These are phyloP conservation scores for Chrysolina haemoptera DNA, from an alignment of 2,888 invertebrate genomes.

Conservation along the genomic window DNA sequence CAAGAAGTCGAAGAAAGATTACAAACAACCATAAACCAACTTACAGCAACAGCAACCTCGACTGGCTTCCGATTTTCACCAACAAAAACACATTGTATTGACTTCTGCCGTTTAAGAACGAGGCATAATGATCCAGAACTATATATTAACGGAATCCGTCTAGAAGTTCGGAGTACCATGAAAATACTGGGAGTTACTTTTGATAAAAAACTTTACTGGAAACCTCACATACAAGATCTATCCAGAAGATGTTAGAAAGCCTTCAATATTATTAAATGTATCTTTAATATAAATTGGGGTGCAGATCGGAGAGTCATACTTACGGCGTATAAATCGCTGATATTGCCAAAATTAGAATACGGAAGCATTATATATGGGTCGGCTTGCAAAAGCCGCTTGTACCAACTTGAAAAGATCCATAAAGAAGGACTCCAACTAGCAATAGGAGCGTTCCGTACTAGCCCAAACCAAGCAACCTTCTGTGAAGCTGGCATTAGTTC, in stretches of 20 bases:
- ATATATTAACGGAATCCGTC: background rate
- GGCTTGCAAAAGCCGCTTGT: constrained; percentile 5
- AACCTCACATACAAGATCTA: constrained; percentile 21
- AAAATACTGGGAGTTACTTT: constrained; percentile 26
- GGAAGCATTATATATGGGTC: constrained; percentile 29
- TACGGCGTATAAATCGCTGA: constrained; percentile 18
- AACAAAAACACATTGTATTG: constrained; percentile 12
- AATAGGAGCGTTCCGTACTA: constrained; percentile 26
- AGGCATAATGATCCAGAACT: constrained; percentile 23
- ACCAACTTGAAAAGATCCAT: constrained; percentile 20
- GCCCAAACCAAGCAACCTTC: constrained; percentile 10
- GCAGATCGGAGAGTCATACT: constrained; percentile 20
- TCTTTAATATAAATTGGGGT: constrained; percentile 31
- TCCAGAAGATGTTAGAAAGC: constrained; percentile 21
- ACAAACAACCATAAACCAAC: constrained; percentile 26
- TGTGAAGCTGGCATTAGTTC: constrained; percentile 18
- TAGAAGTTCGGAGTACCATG: background rate
- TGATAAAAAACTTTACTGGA: constrained; percentile 26
- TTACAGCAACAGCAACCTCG: too few relatives aligned
- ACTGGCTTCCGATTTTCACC: too few relatives aligned
- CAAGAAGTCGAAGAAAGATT: constrained; percentile 3
- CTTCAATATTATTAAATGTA: constrained; percentile 18
- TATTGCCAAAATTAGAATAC: constrained; percentile 27
- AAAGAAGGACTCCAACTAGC: constrained; percentile 15
- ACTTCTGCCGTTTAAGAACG: constrained; percentile 15